These are phyloP conservation scores for Pelecanus crispus DNA, from an alignment of 2,113 vertebrate genomes.

Conservation along the genomic window DNA sequence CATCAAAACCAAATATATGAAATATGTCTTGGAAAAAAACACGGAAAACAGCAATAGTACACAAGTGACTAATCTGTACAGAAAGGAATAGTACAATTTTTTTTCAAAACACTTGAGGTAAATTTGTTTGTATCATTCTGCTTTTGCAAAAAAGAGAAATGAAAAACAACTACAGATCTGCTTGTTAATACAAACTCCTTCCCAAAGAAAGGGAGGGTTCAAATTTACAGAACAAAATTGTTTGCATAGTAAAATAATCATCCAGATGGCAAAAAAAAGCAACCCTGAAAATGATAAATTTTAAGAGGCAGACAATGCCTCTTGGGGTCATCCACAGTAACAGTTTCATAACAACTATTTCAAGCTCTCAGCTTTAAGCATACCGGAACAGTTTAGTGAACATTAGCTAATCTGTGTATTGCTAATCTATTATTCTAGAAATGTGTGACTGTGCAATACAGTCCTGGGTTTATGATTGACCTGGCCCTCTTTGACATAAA, in stretches of 20 bases:
- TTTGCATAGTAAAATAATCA: constrained; percentile 21
- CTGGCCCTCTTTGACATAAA: neutral
- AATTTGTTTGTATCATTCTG: neutral
- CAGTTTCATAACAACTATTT: neutral
- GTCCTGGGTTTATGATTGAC: neutral
- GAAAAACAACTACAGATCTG: neutral
- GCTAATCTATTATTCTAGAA: constrained; percentile 5
- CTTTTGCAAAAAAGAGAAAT: neutral
- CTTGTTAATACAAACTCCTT: neutral
- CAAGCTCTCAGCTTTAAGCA: neutral
- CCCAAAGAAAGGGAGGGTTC: neutral
- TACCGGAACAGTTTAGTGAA: neutral
- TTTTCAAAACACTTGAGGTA: neutral
- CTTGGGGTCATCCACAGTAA: neutral
- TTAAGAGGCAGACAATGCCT: neutral
- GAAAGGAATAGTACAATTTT: neutral
- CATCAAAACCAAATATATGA: constrained; percentile 10
- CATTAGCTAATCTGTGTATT: neutral
- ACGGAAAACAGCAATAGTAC: neutral
- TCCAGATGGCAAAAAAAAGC: neutral
- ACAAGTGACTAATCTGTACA: neutral
- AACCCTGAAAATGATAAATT: neutral
- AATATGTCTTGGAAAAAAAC: neutral
- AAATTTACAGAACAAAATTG: neutral
- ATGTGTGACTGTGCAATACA: neutral